Evolutionary conservation across 2,888 invertebrate genomes (phyloP), one percentile per base, ranked within the genome.

Genomic region (Diachrysia chrysitis): DNA sequence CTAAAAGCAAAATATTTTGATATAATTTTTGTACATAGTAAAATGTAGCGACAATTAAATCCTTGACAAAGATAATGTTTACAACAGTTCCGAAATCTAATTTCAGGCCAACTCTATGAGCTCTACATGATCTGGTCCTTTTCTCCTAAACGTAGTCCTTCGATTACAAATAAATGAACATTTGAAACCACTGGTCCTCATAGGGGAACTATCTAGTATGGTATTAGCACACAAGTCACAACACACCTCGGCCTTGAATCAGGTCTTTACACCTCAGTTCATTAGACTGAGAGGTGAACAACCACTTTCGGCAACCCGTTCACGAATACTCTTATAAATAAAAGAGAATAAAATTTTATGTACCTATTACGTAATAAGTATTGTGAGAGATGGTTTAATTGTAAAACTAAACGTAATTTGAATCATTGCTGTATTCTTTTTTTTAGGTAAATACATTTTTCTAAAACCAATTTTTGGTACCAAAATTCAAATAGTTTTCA

Each of bases 281-380:
- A 87, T 86, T 76, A 87, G 78, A 76, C 87, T 71, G 32, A 60
- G 83, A 87, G 90, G 86, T 89, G 83, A 88, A 89, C 80, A 87
- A 85, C 85, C 89, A 80, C 66, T 89, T 90, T 89, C 77, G 88
- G 82, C 85, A 88, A 89, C 89, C 88, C 84, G 89, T 89, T 89
- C 85, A 76, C 67, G 71, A 74, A 82, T 76, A 77, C 80, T 73
- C 64, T 62, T 77, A 81, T 81, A 79, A 80, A 82, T 42, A 42
- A 78, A 70, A 66, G 76, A 60, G 66, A 69, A 75, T 71, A 69
- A 54, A 68, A 70, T 63, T 17, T 12, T 32, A 32, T 32, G 9
- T 32, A n/a, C 4, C 5, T 42, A 42, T 42, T 42, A 42, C 42
- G 42, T 42, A 14, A 37, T 37, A 32, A 32, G 42, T 42, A 16